Percentiles rank a stretch among this genome's conserved stretches.
Conservation (phyloP, 1,140 invertebrate genomes). For the Macrosteles quadrilineatus region DNA sequence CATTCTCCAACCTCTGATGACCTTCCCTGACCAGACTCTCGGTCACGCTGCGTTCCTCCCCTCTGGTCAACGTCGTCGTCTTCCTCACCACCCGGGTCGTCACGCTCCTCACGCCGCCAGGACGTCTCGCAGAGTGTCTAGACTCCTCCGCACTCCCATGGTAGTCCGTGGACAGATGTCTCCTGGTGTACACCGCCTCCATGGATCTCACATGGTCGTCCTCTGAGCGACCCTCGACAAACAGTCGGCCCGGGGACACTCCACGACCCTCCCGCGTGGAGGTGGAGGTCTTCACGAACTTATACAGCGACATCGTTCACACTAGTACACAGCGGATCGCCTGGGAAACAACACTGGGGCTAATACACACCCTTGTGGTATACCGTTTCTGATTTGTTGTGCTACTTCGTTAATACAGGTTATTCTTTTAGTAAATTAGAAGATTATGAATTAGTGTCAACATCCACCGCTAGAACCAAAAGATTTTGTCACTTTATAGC, state of each 20-base stretch:
- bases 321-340: neutral
- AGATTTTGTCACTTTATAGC: no score
- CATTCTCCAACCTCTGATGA: constrained; percentile 46
- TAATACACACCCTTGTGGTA: no score
- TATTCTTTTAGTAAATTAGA: no score
- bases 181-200: constrained; percentile 77
- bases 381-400: no score
- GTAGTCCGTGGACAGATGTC: constrained; percentile 79
- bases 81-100: constrained; percentile 86
- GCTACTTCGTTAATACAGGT: no score
- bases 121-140: constrained; percentile 74
- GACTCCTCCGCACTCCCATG: constrained; percentile 79
- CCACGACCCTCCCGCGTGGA: constrained; percentile 44
- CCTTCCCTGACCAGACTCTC: constrained; percentile 66
- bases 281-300: constrained; percentile 65
- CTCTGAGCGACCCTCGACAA: constrained; percentile 76
- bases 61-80: constrained; percentile 85
- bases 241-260: constrained; percentile 58
- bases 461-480: no score
- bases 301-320: constrained; percentile 62
- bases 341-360: no score
- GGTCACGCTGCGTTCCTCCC: constrained; percentile 74
- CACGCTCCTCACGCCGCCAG: constrained; percentile 72
- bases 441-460: no score
- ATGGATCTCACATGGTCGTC: constrained; percentile 58